Evolutionary conservation across 2,888 invertebrate species (phyloP), one percentile per base, ranked within the genome.

Genomic region (Drosophila neotestacea): DNA sequence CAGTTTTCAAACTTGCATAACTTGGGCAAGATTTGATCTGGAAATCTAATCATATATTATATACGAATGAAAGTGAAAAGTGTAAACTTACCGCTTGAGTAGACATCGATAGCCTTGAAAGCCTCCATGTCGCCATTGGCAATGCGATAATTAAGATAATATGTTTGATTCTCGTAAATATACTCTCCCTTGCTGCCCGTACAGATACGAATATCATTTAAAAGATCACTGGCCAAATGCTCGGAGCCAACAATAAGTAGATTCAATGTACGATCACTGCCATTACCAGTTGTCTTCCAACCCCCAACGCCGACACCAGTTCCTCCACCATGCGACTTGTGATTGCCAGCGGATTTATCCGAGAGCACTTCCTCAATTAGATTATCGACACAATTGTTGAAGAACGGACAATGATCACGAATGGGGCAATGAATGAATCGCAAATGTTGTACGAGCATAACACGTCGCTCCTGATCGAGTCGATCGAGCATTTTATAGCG

Each of bases 391-490:
- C 96, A 96, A 91, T 96, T 96, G 52, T 96, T 95, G 89, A 95
- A 96, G 48, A 98, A 97, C 11, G 98, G 98, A 91, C 99, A 99
- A 92, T 98, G 97, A 92, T 98, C 98, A 60, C 97, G 94, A 92
- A 98, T 97, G 11, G 98, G 98, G 92, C 97, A 97, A 93, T 98
- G 98, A 62, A 98, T 96, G 93, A 99, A 99, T 66, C 98, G 98
- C 46, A 98, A 93, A 93, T 98, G 98, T 92, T 98, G 98, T 89
- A 98, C 97, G 70, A 99, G 94, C 95, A 99, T 97, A 80, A 98
- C 94, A 92, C 98, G 97, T 73, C 99, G 94, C 91, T 99, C 98
- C 93, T 98, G 98, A 93, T 98, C 98, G 92, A 99, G 94, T 62
- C 98, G 95, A 93, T 98, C 97, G 90, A 99, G 94, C 92, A 97